Conservation (phyloP, 1,140 invertebrate genomes). For the Grapholita molesta region DNA sequence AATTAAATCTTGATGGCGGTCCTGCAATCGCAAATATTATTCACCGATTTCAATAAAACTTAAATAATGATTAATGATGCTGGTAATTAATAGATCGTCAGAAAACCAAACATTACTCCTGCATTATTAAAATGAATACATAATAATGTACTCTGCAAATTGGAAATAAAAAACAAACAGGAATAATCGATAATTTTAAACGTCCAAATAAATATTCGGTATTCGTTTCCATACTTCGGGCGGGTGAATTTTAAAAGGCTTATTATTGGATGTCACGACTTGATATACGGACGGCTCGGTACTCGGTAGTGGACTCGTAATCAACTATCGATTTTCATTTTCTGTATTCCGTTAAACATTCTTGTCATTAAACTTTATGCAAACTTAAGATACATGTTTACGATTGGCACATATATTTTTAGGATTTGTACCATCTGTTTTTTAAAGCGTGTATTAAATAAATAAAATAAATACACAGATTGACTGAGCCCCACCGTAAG, state of each 20-base stretch:
- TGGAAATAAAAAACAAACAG: constrained; percentile 16
- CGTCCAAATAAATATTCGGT: constrained; percentile 54
- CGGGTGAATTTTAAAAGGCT: constrained; percentile 62
- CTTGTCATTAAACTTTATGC: background rate
- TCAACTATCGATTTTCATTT: constrained; percentile 32
- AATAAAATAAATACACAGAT: no score
- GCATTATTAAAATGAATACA: constrained; percentile 1
- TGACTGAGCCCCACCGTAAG: no score
- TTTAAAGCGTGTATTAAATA: no score
- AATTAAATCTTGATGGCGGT: background rate
- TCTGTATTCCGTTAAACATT: background rate
- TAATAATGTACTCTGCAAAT: background rate
- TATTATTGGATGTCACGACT: constrained; percentile 46
- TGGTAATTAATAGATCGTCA: background rate
- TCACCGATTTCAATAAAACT: background rate
- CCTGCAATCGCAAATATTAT: background rate
- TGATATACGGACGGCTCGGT: constrained; percentile 36
- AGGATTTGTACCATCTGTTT: no score
- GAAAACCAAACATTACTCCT: background rate
- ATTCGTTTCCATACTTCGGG: constrained; percentile 54
- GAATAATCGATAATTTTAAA: constrained; percentile 43
- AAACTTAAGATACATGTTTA: background rate
- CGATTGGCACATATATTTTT: no score
- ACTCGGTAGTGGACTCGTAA: constrained; percentile 25
- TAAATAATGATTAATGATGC: background rate